Evolutionary conservation across 2,888 invertebrate species (phyloP).

Genomic region (Philopedon plagiatum): DNA sequence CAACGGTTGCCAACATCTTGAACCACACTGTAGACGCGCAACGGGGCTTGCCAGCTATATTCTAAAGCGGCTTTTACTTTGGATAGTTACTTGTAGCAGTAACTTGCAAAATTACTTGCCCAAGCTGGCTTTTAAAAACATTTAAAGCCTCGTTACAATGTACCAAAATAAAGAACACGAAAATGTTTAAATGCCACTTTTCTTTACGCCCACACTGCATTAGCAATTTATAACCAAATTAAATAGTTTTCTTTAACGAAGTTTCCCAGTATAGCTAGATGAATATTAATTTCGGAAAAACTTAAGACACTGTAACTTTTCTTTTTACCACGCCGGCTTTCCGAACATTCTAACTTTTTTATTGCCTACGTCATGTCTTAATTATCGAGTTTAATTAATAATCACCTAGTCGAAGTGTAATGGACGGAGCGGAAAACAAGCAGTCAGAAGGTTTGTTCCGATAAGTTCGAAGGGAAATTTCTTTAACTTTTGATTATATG

Average conservation of each 20-base stretch:
- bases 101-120: no score
- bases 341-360: constrained; percentile 23
- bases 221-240: constrained; percentile 7
- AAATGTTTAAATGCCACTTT: neutral
- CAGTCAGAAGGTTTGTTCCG: neutral
- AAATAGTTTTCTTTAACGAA: constrained; percentile 11
- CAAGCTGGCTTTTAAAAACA: no score
- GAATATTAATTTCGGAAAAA: constrained; percentile 14
- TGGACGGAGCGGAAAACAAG: neutral
- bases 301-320: constrained; percentile 8
- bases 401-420: constrained; percentile 16
- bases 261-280: constrained; percentile 1
- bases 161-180: no score
- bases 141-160: no score
- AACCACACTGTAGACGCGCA: no score
- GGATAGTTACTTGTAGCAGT: no score
- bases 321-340: constrained; percentile 5
- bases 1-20: no score
- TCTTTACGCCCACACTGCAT: neutral
- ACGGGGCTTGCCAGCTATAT: no score
- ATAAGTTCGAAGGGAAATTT: neutral
- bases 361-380: constrained; percentile 24
- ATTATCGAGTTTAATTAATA: constrained; percentile 26
- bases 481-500: neutral
- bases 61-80: no score